These are phyloP conservation scores for Chydorus sphaericus DNA, from an alignment of 2,888 invertebrate genomes.

Conservation along the genomic window DNA sequence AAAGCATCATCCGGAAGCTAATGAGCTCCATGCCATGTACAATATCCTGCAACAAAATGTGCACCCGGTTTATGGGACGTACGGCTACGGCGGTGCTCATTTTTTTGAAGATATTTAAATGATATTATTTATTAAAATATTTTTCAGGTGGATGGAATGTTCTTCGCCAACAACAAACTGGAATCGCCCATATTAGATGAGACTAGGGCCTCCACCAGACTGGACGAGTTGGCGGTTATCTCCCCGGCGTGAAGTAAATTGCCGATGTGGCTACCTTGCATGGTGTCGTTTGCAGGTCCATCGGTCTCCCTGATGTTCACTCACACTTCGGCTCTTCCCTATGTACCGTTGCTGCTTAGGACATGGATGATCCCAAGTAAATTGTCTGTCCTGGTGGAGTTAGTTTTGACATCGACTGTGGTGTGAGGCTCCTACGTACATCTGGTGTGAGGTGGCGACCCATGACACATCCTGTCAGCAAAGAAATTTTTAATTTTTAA, in stretches of 20 bases:
- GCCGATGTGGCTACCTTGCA: slow-evolving; percentile 97
- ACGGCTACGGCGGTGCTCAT: too few relatives aligned
- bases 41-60: too few relatives aligned
- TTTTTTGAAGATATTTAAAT: neutral
- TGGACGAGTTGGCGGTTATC: slow-evolving; percentile 83
- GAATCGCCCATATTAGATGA: slow-evolving; percentile 97
- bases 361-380: slow-evolving; percentile 75
- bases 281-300: slow-evolving; percentile 83
- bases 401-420: slow-evolving; percentile 98
- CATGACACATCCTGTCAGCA: too few relatives aligned
- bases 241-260: slow-evolving; percentile 97
- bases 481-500: too few relatives aligned
- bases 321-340: slow-evolving; percentile 99
- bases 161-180: slow-evolving; percentile 83
- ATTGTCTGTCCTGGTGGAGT: slow-evolving; percentile 97
- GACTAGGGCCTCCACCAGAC: slow-evolving; percentile 71
- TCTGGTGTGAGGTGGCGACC: too few relatives aligned
- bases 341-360: slow-evolving; percentile 98
- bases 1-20: too few relatives aligned
- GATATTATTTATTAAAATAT: neutral
- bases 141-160: slow-evolving; percentile 76
- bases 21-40: too few relatives aligned
- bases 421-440: slow-evolving; percentile 84
- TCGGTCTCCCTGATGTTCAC: slow-evolving; percentile 92
- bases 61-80: too few relatives aligned